Percentiles rank a stretch among this genome's conserved stretches.
phyloP scores from a whole-genome alignment of 2,797 vertebrate genomes.

The Thunnus albacares region DNA sequence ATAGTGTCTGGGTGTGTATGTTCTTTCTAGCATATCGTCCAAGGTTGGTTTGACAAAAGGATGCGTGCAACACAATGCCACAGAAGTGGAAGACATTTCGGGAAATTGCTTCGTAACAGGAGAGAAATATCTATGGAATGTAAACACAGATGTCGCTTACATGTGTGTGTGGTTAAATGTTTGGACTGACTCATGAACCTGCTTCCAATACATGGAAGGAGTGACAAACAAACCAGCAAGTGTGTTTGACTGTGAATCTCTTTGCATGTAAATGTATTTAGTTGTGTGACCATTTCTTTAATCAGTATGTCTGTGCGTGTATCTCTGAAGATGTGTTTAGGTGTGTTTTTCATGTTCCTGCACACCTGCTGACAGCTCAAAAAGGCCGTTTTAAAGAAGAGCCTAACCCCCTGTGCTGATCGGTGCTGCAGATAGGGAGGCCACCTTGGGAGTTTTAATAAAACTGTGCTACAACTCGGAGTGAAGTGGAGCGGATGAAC shows the following conservation, averaged over 20 bases:
- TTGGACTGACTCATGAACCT: conserved; percentile 32
- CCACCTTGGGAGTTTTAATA: conserved; percentile 84
- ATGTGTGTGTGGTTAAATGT: conserved; percentile 24
- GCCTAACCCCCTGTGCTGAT: conserved; percentile 56
- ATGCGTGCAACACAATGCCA: conserved; percentile 29
- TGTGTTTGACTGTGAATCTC: background rate
- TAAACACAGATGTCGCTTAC: conserved; percentile 67
- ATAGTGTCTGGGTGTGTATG: background rate
- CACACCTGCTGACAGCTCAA: conserved; percentile 53
- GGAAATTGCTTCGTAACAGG: conserved; percentile 27
- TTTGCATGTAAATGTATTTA: background rate
- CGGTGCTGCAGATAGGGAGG: conserved; percentile 72
- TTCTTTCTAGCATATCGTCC: background rate
- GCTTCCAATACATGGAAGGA: conserved; percentile 15
- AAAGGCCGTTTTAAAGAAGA: conserved; percentile 44
- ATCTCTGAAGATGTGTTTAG: conserved; percentile 15
- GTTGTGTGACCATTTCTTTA: background rate
- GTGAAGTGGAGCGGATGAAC: conserved; percentile 64
- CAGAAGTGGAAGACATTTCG: conserved; percentile 42
- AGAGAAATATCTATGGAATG: conserved; percentile 54
- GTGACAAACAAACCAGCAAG: conserved; percentile 16
- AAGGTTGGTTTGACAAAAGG: conserved; percentile 23
- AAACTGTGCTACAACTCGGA: conserved; percentile 62
- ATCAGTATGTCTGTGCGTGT: background rate
- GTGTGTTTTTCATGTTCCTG: conserved; percentile 36